These are phyloP conservation scores for Coelinius sp. DNA, from an alignment of 2,888 invertebrate genomes.

Conservation along the genomic window DNA sequence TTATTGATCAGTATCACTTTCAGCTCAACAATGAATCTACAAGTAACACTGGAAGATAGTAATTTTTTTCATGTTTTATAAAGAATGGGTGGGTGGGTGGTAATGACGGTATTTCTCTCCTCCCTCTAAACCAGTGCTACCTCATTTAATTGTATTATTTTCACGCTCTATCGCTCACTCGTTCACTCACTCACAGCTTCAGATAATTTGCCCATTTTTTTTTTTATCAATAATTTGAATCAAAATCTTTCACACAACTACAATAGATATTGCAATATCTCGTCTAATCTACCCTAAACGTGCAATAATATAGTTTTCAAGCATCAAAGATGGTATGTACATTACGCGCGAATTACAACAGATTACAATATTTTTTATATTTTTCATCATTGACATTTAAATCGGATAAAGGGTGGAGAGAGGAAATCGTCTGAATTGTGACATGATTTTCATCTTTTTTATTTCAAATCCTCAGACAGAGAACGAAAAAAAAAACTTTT, in stretches of 20 bases:
- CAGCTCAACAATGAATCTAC: constrained; percentile 69
- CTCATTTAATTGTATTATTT: constrained; percentile 9
- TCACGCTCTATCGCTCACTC: constrained; percentile 36
- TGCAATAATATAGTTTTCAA: constrained; percentile 60
- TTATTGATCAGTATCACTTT: constrained; percentile 69
- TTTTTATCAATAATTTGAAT: constrained; percentile 15
- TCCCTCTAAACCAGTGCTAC: constrained; percentile 47
- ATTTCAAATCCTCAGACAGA: background rate
- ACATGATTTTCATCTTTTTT: background rate
- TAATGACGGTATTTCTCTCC: constrained; percentile 47
- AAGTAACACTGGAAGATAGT: constrained; percentile 70
- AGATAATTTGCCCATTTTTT: constrained; percentile 31
- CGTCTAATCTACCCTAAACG: constrained; percentile 37
- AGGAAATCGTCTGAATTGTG: background rate
- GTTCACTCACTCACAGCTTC: constrained; percentile 44
- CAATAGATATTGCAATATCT: constrained; percentile 25
- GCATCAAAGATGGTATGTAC: constrained; percentile 65
- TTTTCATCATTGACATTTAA: background rate
- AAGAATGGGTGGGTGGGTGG: constrained; percentile 46
- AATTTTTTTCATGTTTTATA: constrained; percentile 45
- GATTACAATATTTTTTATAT: constrained; percentile 29
- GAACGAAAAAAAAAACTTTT: background rate
- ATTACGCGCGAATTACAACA: constrained; percentile 57
- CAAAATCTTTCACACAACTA: constrained; percentile 48
- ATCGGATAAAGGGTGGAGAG: background rate